Conservation (phyloP, 2,113 vertebrate genomes). For the Dipodomys spectabilis region DNA sequence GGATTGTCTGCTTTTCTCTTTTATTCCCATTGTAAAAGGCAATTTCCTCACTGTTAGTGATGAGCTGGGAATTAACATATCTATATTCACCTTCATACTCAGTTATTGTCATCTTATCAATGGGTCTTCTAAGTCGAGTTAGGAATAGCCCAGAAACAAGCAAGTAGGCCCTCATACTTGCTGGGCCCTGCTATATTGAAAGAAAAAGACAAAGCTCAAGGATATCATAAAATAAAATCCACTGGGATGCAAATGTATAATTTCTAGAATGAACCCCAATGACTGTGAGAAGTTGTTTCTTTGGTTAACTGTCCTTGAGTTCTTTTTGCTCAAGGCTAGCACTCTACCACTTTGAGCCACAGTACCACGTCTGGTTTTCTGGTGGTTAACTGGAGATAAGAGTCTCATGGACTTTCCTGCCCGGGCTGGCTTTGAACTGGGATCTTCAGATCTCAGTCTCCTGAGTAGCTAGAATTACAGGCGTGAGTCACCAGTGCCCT, state of each 20-base stretch:
- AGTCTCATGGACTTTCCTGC: too few relatives aligned
- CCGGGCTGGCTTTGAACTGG: too few relatives aligned
- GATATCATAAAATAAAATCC: constrained; percentile 9
- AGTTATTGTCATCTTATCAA: constrained; percentile 96
- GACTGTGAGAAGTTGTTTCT: not conserved
- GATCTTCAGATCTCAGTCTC: too few relatives aligned
- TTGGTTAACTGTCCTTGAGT: not conserved
- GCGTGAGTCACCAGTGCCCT: too few relatives aligned
- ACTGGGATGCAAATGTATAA: not conserved
- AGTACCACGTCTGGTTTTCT: too few relatives aligned
- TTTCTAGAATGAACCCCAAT: not conserved
- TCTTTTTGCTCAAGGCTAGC: too few relatives aligned
- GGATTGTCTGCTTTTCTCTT: constrained; percentile 96
- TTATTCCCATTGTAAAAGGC: constrained; percentile 98
- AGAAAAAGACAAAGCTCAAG: constrained; percentile 54
- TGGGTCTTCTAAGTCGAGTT: constrained; percentile 94
- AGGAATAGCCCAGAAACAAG: constrained; percentile 96
- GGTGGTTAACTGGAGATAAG: too few relatives aligned
- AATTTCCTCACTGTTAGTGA: constrained; percentile 99
- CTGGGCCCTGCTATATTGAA: constrained; percentile 90
- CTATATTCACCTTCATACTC: constrained; percentile 99
- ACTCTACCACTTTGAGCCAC: too few relatives aligned
- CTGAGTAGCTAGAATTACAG: too few relatives aligned
- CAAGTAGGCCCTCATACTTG: constrained; percentile 96
- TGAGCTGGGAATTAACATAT: constrained; percentile 97